Evolutionary conservation across 1,140 invertebrate genomes (phyloP), one percentile per base, ranked within the genome.

Genomic region (Trachelipus rathkii): DNA sequence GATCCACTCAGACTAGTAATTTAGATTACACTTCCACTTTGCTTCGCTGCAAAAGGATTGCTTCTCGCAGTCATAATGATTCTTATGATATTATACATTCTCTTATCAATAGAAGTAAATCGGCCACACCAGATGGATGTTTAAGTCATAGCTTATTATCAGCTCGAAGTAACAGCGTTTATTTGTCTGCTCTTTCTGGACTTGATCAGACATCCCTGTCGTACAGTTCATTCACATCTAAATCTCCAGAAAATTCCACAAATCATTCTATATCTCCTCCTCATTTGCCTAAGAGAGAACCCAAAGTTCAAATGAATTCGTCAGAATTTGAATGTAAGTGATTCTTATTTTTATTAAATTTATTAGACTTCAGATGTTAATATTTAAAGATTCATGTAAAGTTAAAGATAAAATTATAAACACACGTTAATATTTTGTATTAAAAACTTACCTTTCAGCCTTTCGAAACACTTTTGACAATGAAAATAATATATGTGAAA

Each of bases 81-180:
- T 33, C 33, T 33, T 33, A 33, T 6, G 33, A 33, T 33, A 33
- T 6, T 6, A 33, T 33, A 33, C 33, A 33, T 33, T 33, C 33
- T 33, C 33, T 33, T 60, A 44, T 44, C 13, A 53, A 24, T 44
- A n/a, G 73, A 43, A 45, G 50, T 9, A 74, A 73, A 44, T 53
- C 46, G 10, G 60, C 13, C 15, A 78, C 77, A 23, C 73, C 77
- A n/a, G 73, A 75, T 50, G 77, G 77, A 13, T 78, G 77, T 45
- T 70, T 78, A 7, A 78, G 77, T 33, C 77, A 78, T 68, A 75
- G 73, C 33, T 50, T 78, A 44, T 71, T 69, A 15, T 60, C 50
- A 13, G 71, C 77, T 15, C 24, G 50, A 10, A 73, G 77, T 7
- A 45, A 46, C 53, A 78, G 77, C 60, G 43, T 75, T 15, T 78